Percentiles rank a stretch among this genome's conserved stretches.
These are phyloP conservation scores for Halyomorpha halys DNA, from an alignment of 1,140 invertebrate species.

Conservation along the genomic window DNA sequence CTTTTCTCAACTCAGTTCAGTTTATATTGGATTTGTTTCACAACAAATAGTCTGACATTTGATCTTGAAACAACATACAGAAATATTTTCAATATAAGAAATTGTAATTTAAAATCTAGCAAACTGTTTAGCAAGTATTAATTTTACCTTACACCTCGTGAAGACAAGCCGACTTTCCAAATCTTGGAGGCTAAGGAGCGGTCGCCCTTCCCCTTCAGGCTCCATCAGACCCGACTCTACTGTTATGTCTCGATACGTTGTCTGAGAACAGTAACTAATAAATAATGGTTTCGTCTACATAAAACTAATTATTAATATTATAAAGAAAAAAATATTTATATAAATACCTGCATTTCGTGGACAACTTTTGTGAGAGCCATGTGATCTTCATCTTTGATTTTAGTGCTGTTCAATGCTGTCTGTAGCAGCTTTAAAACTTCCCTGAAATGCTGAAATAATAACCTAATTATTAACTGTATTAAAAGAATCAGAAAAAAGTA, in stretches of 20 bases:
- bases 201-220: constrained; percentile 64
- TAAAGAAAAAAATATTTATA: no score
- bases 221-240: constrained; percentile 72
- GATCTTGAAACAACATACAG: no score
- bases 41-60: no score
- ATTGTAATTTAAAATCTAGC: no score
- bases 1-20: no score
- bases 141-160: constrained; percentile 62
- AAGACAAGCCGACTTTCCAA: constrained; percentile 73
- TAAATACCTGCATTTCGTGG: constrained; percentile 39
- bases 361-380: constrained; percentile 38
- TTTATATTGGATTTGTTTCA: no score
- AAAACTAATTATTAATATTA: no score
- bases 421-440: constrained; percentile 46
- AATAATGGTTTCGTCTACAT: no score
- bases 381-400: constrained; percentile 39
- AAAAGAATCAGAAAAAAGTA: no score
- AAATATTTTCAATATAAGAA: no score
- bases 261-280: constrained; percentile 24
- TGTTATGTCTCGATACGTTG: constrained; percentile 62
- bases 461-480: background rate
- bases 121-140: no score
- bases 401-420: constrained; percentile 37
- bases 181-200: constrained; percentile 65
- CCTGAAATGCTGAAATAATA: constrained; percentile 46